Percentiles rank a stretch among this genome's conserved stretches.
Conservation (phyloP, 1,140 invertebrate genomes). For the Rhynchophorus ferrugineus region DNA sequence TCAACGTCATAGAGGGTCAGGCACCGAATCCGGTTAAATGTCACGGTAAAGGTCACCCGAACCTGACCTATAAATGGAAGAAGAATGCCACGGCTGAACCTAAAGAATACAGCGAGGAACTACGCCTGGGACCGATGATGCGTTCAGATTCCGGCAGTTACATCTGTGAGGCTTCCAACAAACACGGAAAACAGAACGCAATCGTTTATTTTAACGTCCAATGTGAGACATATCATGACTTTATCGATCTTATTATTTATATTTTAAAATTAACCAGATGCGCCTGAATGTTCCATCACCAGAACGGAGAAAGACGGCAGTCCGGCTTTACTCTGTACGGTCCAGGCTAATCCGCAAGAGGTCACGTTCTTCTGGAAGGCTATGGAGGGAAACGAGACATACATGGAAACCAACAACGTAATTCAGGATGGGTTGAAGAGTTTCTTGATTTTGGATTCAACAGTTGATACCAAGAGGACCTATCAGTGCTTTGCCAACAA, state of each 20-base stretch:
- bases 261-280: slow-evolving; percentile 50
- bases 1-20: slow-evolving; percentile 70
- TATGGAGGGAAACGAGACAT: slow-evolving; percentile 72
- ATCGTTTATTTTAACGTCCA: slow-evolving; percentile 66
- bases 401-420: slow-evolving; percentile 43
- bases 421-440: slow-evolving; percentile 51
- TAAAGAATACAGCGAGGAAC: slow-evolving; percentile 46
- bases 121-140: slow-evolving; percentile 51
- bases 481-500: slow-evolving; percentile 82
- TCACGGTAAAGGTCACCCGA: slow-evolving; percentile 64
- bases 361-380: slow-evolving; percentile 79
- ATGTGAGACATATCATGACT: slow-evolving; percentile 54
- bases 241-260: background rate
- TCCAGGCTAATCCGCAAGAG: slow-evolving; percentile 70
- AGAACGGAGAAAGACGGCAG: slow-evolving; percentile 62
- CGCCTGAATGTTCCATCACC: slow-evolving; percentile 75
- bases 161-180: slow-evolving; percentile 67
- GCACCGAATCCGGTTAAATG: slow-evolving; percentile 70
- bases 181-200: slow-evolving; percentile 59
- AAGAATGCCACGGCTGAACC: slow-evolving; percentile 44
- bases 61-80: slow-evolving; percentile 61
- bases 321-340: slow-evolving; percentile 71
- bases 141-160: slow-evolving; percentile 61
- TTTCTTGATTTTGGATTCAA: slow-evolving; percentile 56
- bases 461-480: slow-evolving; percentile 61